Conservation (phyloP, 2,888 invertebrate genomes). For the Cryptosula pallasiana region DNA sequence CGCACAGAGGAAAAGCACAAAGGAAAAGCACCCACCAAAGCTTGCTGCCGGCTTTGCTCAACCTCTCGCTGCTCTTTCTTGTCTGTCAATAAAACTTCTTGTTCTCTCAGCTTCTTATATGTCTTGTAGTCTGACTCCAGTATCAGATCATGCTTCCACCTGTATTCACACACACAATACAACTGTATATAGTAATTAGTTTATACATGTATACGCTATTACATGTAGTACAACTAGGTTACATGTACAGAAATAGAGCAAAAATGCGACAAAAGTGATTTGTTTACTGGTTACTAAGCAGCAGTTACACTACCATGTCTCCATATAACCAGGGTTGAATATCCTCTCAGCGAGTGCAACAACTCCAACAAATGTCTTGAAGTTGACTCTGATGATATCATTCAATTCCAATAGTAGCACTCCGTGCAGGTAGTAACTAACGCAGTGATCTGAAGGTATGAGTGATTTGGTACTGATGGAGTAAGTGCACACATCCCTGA, state of each 20-base stretch:
- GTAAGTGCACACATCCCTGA: slow-evolving; percentile 5
- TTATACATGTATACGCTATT: neutral
- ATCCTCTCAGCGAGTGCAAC: slow-evolving; percentile 1
- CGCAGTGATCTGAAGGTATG: neutral
- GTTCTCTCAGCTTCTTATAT: neutral
- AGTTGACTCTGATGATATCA: neutral
- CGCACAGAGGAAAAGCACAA: neutral
- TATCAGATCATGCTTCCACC: neutral
- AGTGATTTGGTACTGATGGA: neutral
- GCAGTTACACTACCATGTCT: neutral
- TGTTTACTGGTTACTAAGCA: neutral
- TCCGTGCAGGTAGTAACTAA: slow-evolving; percentile 15
- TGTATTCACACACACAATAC: too few relatives aligned
- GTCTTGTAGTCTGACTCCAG: slow-evolving; percentile 1
- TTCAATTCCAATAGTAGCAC: neutral
- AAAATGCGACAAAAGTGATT: too few relatives aligned
- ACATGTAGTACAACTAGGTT: too few relatives aligned
- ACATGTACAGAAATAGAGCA: too few relatives aligned
- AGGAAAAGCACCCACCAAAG: neutral
- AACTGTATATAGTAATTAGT: neutral
- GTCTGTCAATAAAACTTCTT: neutral
- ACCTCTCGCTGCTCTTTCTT: neutral
- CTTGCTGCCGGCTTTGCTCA: neutral
- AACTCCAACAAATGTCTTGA: neutral
- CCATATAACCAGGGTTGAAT: slow-evolving; percentile 14